Evolutionary conservation across 1,140 invertebrate species (phyloP), one percentile per base, ranked within the genome.

Genomic region (Ectropis grisescens): DNA sequence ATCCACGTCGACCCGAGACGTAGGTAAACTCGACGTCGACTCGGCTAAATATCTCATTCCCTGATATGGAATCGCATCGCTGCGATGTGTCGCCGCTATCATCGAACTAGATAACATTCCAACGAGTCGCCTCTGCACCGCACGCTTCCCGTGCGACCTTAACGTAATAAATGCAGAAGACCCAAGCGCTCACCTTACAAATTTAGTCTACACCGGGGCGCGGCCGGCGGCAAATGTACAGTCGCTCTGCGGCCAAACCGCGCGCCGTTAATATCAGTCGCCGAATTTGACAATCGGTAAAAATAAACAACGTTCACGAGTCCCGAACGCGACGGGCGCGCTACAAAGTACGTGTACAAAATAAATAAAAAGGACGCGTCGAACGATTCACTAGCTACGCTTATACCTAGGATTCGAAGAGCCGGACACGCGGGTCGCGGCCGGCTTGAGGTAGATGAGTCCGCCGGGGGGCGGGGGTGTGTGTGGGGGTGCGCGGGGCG

Each of bases 341-440:
- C 28, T 36, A 35, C 40, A 19, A 19, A 19, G 38, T 42, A 51
- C 46, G 26, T 51, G 14, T 15, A 58, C 29, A 39, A 54, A 66
- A 67, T 65, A 69, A 68, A 71, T 64, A 61, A 52, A n/a, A 54
- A 58, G 49, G 46, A 61, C 58, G 56, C 51, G 48, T 52, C 56
- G 54, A 51, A 58, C 48, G 60, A 60, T 76, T 74, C 50, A 66
- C 72, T 78, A 78, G 58, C 67, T 78, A 74, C 60, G 51, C 68
- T 74, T 71, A 74, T 51, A 59, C 35, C 74, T 74, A 75, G 60
- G 53, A 75, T 75, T 79, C 70, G 74, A 79, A 69, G 62, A 70
- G 74, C 54, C 65, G 54, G 36, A 22, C 48, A 53, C n/a, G n/a
- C n/a, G n/a, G 47, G 35, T 12, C 25, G 52, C 52, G 53, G 19